These are phyloP conservation scores for Microtus richardsoni DNA, from an alignment of 2,113 vertebrate genomes.

Conservation along the genomic window DNA sequence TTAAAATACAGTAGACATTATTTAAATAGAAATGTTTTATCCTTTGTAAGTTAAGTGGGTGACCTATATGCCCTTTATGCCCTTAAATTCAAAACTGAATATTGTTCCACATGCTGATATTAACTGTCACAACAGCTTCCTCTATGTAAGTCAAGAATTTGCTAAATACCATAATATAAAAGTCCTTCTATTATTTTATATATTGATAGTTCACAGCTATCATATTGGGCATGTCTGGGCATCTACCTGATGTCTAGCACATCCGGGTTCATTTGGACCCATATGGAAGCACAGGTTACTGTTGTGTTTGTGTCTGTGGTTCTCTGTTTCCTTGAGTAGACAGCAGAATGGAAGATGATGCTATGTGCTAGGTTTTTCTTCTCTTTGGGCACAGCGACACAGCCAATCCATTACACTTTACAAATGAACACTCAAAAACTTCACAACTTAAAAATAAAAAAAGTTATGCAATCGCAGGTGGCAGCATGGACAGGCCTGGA, in stretches of 20 bases:
- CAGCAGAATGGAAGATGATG: background rate
- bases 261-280: background rate
- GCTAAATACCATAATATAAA: background rate
- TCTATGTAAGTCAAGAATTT: background rate
- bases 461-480: background rate
- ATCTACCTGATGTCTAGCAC: background rate
- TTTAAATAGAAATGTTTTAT: background rate
- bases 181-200: background rate
- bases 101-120: background rate
- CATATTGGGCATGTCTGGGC: background rate
- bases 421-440: background rate
- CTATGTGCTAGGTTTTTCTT: background rate
- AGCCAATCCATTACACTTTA: background rate
- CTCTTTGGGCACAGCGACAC: background rate
- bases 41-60: constrained; percentile 20
- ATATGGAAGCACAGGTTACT: background rate
- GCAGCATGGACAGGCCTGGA: background rate
- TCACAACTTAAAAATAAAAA: background rate
- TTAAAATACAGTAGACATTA: background rate
- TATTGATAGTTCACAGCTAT: background rate
- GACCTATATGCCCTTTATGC: background rate
- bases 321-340: background rate
- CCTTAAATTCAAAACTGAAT: background rate
- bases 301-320: background rate
- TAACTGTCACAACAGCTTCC: background rate